These are phyloP conservation scores for Lepidotrigona ventralis DNA, from an alignment of 1,140 invertebrate genomes.

Conservation along the genomic window DNA sequence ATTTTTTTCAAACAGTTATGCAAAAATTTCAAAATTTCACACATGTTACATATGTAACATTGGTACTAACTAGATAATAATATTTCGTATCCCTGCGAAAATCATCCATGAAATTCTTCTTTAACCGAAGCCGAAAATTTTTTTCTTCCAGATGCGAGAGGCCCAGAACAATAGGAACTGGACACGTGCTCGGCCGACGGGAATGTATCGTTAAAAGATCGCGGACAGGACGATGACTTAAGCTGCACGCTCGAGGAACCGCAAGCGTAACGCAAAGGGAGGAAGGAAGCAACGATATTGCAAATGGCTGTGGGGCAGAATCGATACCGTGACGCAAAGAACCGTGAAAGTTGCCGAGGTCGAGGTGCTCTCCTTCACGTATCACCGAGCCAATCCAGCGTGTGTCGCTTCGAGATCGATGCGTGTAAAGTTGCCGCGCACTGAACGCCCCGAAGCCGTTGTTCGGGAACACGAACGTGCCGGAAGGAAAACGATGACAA, in stretches of 20 bases:
- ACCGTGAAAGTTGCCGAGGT: conserved; percentile 55
- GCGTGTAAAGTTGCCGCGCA: conserved; percentile 34
- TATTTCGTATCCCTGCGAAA: too few species aligned
- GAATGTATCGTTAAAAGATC: neutral
- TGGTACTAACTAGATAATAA: too few species aligned
- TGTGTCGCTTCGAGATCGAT: conserved; percentile 47
- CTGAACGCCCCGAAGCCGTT: neutral
- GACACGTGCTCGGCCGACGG: neutral
- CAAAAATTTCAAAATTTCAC: too few species aligned
- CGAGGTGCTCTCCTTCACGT: conserved; percentile 22
- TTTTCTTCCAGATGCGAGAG: conserved; percentile 27
- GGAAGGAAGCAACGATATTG: conserved; percentile 28
- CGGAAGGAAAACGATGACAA: conserved; percentile 27
- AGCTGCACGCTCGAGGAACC: neutral
- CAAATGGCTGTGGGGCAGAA: conserved; percentile 52
- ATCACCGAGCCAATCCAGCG: conserved; percentile 15
- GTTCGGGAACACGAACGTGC: neutral
- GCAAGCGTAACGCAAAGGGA: neutral
- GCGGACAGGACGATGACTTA: neutral
- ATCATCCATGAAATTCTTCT: neutral
- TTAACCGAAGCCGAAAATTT: too few species aligned
- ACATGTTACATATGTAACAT: too few species aligned
- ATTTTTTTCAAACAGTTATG: too few species aligned
- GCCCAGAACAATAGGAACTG: neutral
- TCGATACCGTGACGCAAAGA: conserved; percentile 56